phyloP scores from a whole-genome alignment of 2,113 vertebrate species.

The Ancistrus triradiatus region DNA sequence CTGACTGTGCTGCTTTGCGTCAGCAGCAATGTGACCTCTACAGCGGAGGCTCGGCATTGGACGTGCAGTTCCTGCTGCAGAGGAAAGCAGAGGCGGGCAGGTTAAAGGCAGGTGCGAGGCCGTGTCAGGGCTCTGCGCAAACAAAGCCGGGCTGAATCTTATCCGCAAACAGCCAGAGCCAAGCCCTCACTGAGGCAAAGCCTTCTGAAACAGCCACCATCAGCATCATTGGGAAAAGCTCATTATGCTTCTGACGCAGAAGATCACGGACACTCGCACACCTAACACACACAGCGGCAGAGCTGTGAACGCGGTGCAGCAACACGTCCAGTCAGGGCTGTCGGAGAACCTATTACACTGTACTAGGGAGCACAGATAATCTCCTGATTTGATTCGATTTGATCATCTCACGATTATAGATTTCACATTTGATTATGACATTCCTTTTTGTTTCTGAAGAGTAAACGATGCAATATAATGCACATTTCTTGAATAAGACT shows the following conservation, averaged over 20 bases:
- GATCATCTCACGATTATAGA: no score
- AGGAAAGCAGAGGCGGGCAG: no score
- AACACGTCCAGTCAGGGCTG: neutral
- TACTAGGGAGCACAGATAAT: no score
- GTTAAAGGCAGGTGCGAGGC: neutral
- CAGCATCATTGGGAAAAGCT: slow-evolving; percentile 27
- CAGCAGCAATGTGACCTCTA: slow-evolving; percentile 35
- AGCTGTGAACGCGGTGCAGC: neutral
- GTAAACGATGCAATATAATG: no score
- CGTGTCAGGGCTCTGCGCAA: neutral
- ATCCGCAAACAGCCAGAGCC: slow-evolving; percentile 8
- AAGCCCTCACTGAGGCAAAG: neutral
- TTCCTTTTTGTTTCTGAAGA: no score
- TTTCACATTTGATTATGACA: no score
- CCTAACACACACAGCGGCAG: no score
- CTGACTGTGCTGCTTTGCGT: slow-evolving; percentile 15
- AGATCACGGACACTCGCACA: no score
- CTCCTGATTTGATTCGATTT: no score
- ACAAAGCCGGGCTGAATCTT: slow-evolving; percentile 8
- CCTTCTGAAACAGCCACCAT: neutral
- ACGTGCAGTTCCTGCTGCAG: neutral
- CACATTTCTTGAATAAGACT: no score
- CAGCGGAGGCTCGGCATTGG: neutral
- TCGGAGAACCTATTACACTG: no score
- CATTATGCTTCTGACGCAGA: slow-evolving; percentile 12